These are phyloP conservation scores for Sylvilagus floridanus DNA, from an alignment of 2,797 vertebrate species.

Conservation along the genomic window DNA sequence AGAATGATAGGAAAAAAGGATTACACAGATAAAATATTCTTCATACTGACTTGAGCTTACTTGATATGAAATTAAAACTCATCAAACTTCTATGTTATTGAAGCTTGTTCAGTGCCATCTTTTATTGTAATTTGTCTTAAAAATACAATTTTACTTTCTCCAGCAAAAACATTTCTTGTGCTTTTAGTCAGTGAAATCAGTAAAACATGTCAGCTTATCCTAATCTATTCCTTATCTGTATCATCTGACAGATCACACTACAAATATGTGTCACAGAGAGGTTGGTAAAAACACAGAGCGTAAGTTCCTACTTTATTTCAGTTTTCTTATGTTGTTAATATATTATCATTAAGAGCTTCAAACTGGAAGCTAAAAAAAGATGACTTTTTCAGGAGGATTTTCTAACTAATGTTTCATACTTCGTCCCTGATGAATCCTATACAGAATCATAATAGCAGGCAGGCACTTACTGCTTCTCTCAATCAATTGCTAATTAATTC, in stretches of 20 bases:
- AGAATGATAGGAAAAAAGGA: not conserved
- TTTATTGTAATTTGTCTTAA: constrained; percentile 76
- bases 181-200: constrained; percentile 85
- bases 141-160: constrained; percentile 54
- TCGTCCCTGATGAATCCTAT: constrained; percentile 78
- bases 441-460: constrained; percentile 85
- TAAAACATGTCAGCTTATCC: constrained; percentile 85
- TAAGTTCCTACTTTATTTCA: constrained; percentile 79
- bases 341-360: constrained; percentile 82
- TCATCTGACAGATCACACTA: constrained; percentile 83
- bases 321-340: constrained; percentile 74
- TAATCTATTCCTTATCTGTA: constrained; percentile 82
- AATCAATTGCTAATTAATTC: constrained; percentile 89
- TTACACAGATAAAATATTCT: constrained; percentile 3
- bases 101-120: constrained; percentile 14
- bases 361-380: constrained; percentile 67
- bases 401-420: constrained; percentile 76
- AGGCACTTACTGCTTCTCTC: constrained; percentile 84
- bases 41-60: not conserved
- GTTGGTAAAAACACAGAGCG: constrained; percentile 84
- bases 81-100: not conserved
- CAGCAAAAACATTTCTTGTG: constrained; percentile 82
- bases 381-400: constrained; percentile 38
- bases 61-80: constrained; percentile 1
- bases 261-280: constrained; percentile 82